Evolutionary conservation across 2,797 vertebrate genomes (phyloP), one percentile per base, ranked within the genome.

Genomic region (Ctenopoma kingsleyae): DNA sequence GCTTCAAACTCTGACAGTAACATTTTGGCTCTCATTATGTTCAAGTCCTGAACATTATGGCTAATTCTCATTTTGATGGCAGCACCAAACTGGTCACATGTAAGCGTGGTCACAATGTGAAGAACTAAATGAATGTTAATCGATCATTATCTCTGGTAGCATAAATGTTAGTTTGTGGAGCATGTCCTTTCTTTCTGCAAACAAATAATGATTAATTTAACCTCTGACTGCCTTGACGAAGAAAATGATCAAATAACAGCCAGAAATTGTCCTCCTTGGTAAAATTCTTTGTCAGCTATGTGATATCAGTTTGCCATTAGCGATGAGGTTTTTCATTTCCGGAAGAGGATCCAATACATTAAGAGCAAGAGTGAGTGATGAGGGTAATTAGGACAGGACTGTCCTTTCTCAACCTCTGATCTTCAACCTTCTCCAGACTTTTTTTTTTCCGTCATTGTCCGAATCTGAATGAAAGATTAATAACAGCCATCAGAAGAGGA

Each of bases 361-460:
- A 81, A 49, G 66, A 53, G 60, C 50, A 59, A 46, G 74, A 64
- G 63, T 94, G 92, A 94, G 59, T 87, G 87, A 94, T 94, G 90
- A 83, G 3, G 20, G 89, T 93, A 92, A 93, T 95, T 93, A 94
- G 81, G 50, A 73, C 57, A 32, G 79, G 78, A 84, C 73, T 81
- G 83, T 88, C 89, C 85, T 88, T 82, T 68, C 67, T 66, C 81
- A 80, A 82, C 88, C 88, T 86, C 80, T 80, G 87, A 85, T 82
- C 89, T 87, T 86, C 87, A 90, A 91, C 89, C 87, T 90, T 89
- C 84, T 83, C 53, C 16, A 59, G 56, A 86, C 85, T 80, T 90
- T 87, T 88, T 71, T 56, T 57, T 64, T 30, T 72, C 63, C 47
- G 51, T 72, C 60, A 77, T 59, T 16, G 53, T 60, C 47, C 32